Evolutionary conservation across 2,797 vertebrate genomes (phyloP), one percentile per base, ranked within the genome.

Genomic region (Pseudochirops cupreus): DNA sequence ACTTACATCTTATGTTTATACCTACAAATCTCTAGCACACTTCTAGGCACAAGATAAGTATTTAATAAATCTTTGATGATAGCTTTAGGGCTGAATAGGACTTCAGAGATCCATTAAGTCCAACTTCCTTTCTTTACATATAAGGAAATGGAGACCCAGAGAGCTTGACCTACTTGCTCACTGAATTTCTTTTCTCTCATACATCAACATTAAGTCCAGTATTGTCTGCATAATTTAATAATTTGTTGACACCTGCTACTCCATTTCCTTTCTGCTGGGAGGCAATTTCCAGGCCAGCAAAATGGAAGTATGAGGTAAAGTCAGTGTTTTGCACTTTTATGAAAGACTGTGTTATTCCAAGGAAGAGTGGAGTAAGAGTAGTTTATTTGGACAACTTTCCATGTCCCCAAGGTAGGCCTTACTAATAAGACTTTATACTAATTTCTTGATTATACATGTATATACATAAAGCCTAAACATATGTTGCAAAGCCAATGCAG

Each of bases 361-460:
- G 62, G 29, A 92, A 90, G 92, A 55, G 57, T 2, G 89, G 39
- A 92, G 56, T 5, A 46, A 54, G 1, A 82, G 24, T 4, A 91
- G 90, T 33, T 56, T 57, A 92, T 91, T 31, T 95, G 21, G 18
- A 82, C 46, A 24, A 7, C 57, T 91, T 57, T 94, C 59, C 94
- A 57, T 55, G 39, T 26, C 74, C n/a, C 21, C 39, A 93, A 50
- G 33, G 33, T 0, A 74, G 28, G 50, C 50, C 67, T 90, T 89
- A n/a, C 56, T 52, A 9, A 59, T 53, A 50, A 91, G 67, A 82
- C 82, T 89, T 13, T 46, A 54, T 46, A 92, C 31, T 5, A 94
- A 62, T 92, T 26, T 9, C 39, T 62, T 26, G 2, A 90, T 31
- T 26, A 91, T 39, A 90, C 0, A 62, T 57, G 62, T 21, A 62